Evolutionary conservation across 1,140 invertebrate species (phyloP), one percentile per base, ranked within the genome.

Genomic region (Leptopilina clavipes): DNA sequence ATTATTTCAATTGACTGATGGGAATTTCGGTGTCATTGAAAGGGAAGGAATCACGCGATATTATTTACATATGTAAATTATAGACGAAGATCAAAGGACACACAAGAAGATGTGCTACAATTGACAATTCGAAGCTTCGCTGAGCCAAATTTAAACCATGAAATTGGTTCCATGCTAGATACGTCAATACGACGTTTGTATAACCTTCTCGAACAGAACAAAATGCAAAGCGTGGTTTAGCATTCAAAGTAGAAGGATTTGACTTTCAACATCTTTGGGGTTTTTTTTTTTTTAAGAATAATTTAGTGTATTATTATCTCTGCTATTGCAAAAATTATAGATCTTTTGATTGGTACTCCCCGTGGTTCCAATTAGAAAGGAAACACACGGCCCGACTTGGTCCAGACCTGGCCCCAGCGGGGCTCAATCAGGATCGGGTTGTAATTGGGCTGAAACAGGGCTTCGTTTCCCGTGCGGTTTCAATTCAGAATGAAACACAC

Each of bases 221-320:
- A 65, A 40, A 65, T 65, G 59, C 7, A 65, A 65, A 65, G 25
- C 59, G 22, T 65, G 12, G 59, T 11, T 65, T 40, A 37, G 59
- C 59, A 65, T 65, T 31, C 59, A 65, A 65, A 65, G 59, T 65
- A 65, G 59, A 22, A 37, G n/a, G 59, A 65, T 65, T 65, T 65
- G 25, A 52, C 59, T 65, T 65, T 22, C 59, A 65, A 40, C 37
- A 40, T 40, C 37, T 40, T 40, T 0, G 7, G 37, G 9, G 37
- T 7, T 40, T 40, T 40, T 40, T 9, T 40, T 40, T 9, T 1
- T 9, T 40, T 31, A 31, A 31, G 25, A n/a, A n/a, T n/a, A n/a
- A n/a, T n/a, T n/a, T n/a, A n/a, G n/a, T 31, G 1, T 31, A 31
- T 31, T 31, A 31, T 31, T 31, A 31, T 31, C n/a, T n/a, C n/a